phyloP scores from a whole-genome alignment of 2,797 vertebrate genomes.

The Falco novaeseelandiae region DNA sequence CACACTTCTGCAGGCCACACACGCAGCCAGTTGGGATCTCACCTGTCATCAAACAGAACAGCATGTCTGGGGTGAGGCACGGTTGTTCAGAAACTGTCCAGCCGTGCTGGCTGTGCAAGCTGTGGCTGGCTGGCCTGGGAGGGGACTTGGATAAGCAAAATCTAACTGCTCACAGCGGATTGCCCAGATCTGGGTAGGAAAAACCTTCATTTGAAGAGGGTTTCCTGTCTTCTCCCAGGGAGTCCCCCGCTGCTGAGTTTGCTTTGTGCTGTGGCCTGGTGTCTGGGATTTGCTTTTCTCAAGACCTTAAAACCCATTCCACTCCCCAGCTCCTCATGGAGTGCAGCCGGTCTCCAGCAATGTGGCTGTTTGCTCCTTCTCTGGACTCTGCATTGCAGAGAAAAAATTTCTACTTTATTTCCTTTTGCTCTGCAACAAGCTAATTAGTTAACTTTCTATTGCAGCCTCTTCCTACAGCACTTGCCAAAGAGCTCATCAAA shows the following conservation, averaged over 20 bases:
- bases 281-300: not conserved
- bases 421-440: not conserved
- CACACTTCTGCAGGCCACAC: not conserved
- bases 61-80: not conserved
- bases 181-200: not conserved
- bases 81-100: not conserved
- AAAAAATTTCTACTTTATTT: not conserved
- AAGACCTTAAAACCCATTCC: not conserved
- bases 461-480: constrained; percentile 22
- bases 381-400: not conserved
- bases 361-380: not conserved
- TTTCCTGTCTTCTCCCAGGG: not conserved
- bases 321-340: accelerated
- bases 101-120: not conserved
- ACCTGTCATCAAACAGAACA: not conserved
- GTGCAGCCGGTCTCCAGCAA: not conserved
- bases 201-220: not conserved
- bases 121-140: not conserved
- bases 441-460: constrained; percentile 51
- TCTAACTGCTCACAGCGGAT: not conserved
- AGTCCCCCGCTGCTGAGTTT: not conserved
- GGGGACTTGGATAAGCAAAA: not conserved
- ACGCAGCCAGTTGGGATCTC: not conserved
- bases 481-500: constrained; percentile 45
- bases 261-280: not conserved